Base-by-base conservation (phyloP, 2,888 invertebrate species). In the Mimachlamys varia region DNA sequence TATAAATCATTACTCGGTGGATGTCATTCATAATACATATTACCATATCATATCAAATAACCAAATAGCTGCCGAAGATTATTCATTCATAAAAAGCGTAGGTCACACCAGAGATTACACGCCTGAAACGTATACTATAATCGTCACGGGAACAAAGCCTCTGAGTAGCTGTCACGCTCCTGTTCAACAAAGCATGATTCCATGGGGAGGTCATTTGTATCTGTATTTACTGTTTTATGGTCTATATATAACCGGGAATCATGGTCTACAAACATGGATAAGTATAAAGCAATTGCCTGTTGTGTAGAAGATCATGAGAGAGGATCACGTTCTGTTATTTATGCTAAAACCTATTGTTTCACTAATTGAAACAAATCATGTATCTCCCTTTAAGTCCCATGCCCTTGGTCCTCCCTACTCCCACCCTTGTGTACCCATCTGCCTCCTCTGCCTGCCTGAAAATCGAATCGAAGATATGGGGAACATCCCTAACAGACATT, bases 171-270 rank as follows among this genome's bases (percentile, higher is more conserved):
- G 76, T 12, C 33, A 76, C 7, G 7, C n/a, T 58, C n/a, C 3
- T 58, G 58, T n/a, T 22, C 58, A 76, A 76, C 76, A 27, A 76
- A 76, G 76, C 76, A 33, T 76, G 76, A 27, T 33, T 76, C 76
- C 76, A 33, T 33, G 4, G 12, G 33, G 76, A n/a, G 15, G 33
- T 76, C 33, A 33, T 4, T 33, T 22, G 76, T 76, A 76, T 27
- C 17, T 10, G 33, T 33, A 76, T 76, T 76, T 0, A 33, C 76
- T 10, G 33, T 33, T 76, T 33, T 10, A 76, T 33, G 76, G 10
- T 27, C 7, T 58, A 58, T 22, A 58, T 58, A 58, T 58, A 22
- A 19, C 19, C 44, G 3, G 7, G 44, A 44, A 44, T 44, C 44
- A 44, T 44, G 44, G 7, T 3, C 44, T 44, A 44, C 44, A 44